phyloP scores from a whole-genome alignment of 2,797 vertebrate genomes.

The Phataginus tetradactyla region DNA sequence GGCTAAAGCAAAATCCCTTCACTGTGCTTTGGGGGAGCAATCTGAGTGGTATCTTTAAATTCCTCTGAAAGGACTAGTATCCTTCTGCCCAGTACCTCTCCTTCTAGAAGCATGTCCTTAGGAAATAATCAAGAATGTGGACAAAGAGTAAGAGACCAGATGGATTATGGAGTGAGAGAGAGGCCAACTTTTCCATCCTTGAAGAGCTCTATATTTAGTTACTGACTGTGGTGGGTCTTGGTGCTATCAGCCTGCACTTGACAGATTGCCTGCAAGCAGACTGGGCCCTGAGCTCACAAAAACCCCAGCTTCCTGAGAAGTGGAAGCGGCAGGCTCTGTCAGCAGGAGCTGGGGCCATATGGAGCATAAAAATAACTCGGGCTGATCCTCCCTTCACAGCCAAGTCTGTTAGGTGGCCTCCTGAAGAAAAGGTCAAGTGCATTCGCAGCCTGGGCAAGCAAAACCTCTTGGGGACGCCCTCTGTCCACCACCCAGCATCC shows the following conservation, averaged over 20 bases:
- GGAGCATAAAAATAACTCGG: not conserved
- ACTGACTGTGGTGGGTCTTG: not conserved
- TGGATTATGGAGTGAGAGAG: not conserved
- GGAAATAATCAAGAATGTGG: not conserved
- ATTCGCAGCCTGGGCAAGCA: not conserved
- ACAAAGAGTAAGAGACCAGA: not conserved
- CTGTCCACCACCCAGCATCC: not conserved
- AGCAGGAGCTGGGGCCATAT: conserved; percentile 1
- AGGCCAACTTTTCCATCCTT: not conserved
- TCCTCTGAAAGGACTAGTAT: not conserved
- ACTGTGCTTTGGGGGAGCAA: not conserved
- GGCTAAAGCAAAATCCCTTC: not conserved
- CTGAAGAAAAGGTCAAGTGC: not conserved
- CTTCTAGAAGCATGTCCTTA: not conserved
- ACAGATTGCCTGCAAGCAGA: conserved; percentile 4
- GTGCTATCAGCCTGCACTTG: not conserved
- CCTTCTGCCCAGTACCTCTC: not conserved
- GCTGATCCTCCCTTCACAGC: not conserved
- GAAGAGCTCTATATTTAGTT: conserved; percentile 16
- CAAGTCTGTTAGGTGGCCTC: not conserved
- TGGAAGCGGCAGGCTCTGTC: not conserved
- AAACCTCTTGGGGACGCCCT: not conserved
- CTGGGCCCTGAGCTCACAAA: not conserved
- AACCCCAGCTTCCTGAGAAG: not conserved
- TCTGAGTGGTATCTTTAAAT: not conserved